Percentiles rank a stretch among this genome's conserved stretches.
Evolutionary conservation across 64 coral and sea anemone genomes (phyloP).

Genomic region (Stichodactyla mertensii): DNA sequence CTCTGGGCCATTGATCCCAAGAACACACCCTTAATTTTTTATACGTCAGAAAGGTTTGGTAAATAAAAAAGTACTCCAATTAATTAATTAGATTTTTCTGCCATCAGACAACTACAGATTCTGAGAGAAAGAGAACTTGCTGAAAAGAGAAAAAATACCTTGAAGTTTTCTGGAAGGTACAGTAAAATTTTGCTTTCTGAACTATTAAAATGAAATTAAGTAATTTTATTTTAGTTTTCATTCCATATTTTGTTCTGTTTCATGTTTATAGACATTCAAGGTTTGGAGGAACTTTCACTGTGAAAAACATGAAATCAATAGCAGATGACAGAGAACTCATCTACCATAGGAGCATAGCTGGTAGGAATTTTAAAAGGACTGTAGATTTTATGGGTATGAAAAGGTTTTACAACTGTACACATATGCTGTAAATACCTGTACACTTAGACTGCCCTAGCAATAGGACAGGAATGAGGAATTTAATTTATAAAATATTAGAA

Average conservation of each 20-base stretch:
- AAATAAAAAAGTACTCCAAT: no score
- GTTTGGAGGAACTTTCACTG: conserved; percentile 92
- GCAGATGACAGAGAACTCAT: conserved; percentile 73
- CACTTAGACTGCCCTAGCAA: no score
- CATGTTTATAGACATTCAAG: conserved; percentile 69
- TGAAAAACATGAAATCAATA: conserved; percentile 91
- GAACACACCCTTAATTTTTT: no score
- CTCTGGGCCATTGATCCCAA: no score
- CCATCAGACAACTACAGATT: conserved; percentile 73
- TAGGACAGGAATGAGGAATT: no score
- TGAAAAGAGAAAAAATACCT: conserved; percentile 78
- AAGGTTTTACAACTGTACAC: no score
- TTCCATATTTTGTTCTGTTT: background rate
- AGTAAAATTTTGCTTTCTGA: background rate
- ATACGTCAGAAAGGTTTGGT: no score
- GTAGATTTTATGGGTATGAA: background rate
- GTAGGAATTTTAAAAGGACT: background rate
- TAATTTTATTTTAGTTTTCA: background rate
- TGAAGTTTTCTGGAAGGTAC: conserved; percentile 85
- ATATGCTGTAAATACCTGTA: no score
- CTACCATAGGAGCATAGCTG: conserved; percentile 82
- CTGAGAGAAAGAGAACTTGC: conserved; percentile 77
- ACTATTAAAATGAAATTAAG: background rate
- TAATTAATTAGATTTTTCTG: background rate
- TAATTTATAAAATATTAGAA: no score